Evolutionary conservation across 2,113 vertebrate genomes (phyloP).

Genomic region (Oreochromis spilurus): DNA sequence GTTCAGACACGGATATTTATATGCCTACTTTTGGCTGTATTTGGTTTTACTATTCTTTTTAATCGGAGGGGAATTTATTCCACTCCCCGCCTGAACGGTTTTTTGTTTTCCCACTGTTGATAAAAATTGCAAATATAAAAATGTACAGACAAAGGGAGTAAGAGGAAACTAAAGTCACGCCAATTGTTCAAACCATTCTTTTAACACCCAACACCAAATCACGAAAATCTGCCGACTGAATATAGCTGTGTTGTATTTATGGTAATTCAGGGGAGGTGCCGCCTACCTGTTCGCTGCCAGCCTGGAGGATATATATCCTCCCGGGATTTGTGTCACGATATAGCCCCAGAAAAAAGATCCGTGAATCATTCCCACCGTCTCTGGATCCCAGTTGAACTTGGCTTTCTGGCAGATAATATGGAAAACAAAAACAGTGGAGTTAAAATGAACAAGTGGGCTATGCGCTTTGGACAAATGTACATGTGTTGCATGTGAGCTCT

Average conservation of each 20-base stretch:
- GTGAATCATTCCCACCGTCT: slow-evolving; percentile 95
- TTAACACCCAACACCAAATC: not conserved
- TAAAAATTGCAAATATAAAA: not conserved
- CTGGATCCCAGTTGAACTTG: slow-evolving; percentile 97
- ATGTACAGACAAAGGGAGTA: not conserved
- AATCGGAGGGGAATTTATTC: not conserved
- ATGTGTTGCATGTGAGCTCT: not conserved
- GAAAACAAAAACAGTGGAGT: not conserved
- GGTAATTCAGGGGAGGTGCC: not conserved
- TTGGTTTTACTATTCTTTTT: not conserved
- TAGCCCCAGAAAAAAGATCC: slow-evolving; percentile 99
- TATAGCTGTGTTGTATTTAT: not conserved
- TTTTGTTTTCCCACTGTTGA: not conserved
- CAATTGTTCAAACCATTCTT: not conserved
- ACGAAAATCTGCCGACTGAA: not conserved
- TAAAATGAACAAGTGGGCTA: not conserved
- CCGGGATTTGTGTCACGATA: slow-evolving; percentile 97
- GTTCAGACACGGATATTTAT: not conserved
- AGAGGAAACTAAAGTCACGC: not conserved
- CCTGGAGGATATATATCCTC: slow-evolving; percentile 93
- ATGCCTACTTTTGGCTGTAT: not conserved
- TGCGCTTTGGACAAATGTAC: not conserved
- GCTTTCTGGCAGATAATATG: slow-evolving; percentile 79
- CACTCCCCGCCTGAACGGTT: not conserved
- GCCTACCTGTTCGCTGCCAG: slow-evolving; percentile 96